Conservation (phyloP, 1,140 invertebrate species). For the Aphaenogaster rudis region DNA sequence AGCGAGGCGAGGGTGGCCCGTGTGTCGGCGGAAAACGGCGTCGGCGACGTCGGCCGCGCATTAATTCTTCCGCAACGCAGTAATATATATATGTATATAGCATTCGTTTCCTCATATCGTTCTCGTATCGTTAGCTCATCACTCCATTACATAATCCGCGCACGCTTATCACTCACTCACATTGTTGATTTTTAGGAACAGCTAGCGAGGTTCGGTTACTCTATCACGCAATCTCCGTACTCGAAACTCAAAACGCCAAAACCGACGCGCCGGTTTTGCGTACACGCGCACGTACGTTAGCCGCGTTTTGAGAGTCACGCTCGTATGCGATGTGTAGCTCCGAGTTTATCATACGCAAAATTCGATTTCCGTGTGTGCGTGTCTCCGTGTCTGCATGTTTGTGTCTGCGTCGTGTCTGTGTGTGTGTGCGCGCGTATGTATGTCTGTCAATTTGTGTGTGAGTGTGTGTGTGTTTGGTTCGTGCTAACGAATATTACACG, state of each 20-base stretch:
- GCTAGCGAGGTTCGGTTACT: conserved; percentile 87
- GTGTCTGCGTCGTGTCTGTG: conserved; percentile 5
- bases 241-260: conserved; percentile 84
- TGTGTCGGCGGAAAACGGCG: conserved; percentile 26
- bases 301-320: conserved; percentile 74
- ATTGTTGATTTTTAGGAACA: conserved; percentile 87
- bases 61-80: conserved; percentile 74
- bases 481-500: conserved; percentile 33
- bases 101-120: conserved; percentile 55
- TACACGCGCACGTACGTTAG: conserved; percentile 85
- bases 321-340: conserved; percentile 63
- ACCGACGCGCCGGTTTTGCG: conserved; percentile 74
- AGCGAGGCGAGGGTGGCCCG: background rate
- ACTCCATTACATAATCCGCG: conserved; percentile 81
- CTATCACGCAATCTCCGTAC: conserved; percentile 86
- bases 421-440: conserved; percentile 5
- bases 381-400: background rate
- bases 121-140: conserved; percentile 68
- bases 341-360: conserved; percentile 55
- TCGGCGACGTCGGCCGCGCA: conserved; percentile 35
- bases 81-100: conserved; percentile 75
- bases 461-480: conserved; percentile 10
- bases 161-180: conserved; percentile 85
- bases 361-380: conserved; percentile 25
- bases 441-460: conserved; percentile 49